A percentile compares a stretch with the other conserved stretches of the same genome.
Conservation (phyloP, 2,113 vertebrate species). For the Serinus canaria region DNA sequence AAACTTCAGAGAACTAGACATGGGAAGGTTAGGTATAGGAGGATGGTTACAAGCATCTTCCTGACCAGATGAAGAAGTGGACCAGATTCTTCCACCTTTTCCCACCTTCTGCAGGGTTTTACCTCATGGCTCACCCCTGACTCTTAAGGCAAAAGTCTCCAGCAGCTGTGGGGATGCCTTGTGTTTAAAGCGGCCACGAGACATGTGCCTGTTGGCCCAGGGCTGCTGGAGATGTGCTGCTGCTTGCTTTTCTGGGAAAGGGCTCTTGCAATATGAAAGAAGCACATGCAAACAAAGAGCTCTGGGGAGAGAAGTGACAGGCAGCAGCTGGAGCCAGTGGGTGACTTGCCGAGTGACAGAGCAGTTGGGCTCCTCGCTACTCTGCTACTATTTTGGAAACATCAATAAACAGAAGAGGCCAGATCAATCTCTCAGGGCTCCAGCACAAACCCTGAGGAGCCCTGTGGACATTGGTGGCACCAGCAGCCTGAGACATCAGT, state of each 20-base stretch:
- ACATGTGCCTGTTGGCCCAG: neutral
- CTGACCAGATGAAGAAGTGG: neutral
- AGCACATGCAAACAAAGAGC: conserved; percentile 4
- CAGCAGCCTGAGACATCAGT: neutral
- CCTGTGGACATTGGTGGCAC: neutral
- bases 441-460: neutral
- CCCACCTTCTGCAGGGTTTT: neutral
- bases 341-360: conserved; percentile 26
- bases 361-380: neutral
- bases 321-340: conserved; percentile 18
- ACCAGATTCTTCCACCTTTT: neutral
- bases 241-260: conserved; percentile 33
- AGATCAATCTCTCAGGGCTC: neutral
- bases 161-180: neutral
- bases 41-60: neutral
- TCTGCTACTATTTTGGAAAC: conserved; percentile 61
- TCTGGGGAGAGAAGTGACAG: conserved; percentile 28
- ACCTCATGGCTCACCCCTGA: neutral
- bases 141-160: neutral
- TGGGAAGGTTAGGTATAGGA: neutral
- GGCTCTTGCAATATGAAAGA: conserved; percentile 22
- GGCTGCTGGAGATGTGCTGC: neutral
- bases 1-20: neutral
- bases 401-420: conserved; percentile 46
- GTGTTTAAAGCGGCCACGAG: neutral